Evolutionary conservation across 2,888 invertebrate genomes (phyloP), one percentile per base, ranked within the genome.

Genomic region (Neoaliturus tenellus): DNA sequence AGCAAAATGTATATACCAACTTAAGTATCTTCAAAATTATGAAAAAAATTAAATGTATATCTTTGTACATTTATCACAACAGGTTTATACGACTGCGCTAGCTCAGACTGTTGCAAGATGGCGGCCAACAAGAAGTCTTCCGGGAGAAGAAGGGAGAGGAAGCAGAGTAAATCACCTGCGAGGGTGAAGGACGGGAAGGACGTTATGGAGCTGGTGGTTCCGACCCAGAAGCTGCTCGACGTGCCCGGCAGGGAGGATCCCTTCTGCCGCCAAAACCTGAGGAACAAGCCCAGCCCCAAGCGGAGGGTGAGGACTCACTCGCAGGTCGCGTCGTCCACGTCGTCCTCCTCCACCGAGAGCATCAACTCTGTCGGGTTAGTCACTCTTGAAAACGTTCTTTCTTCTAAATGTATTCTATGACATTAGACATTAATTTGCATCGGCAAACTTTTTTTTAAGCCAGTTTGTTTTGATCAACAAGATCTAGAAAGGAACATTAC

Each of bases 61-160:
- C n/a, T n/a, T n/a, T n/a, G n/a, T n/a, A n/a, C n/a, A n/a, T n/a
- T n/a, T n/a, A n/a, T n/a, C n/a, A n/a, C n/a, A n/a, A n/a, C 44
- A 62, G 62, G 62, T 33, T 35, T 78, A 5, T 96, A 96, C 89
- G 96, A 96, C 90, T 95, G 95, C 89, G 95, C 95, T 3, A 95
- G 95, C 89, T 95, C 95, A 6, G 96, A 96, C 89, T 93, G 93
- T 86, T 91, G 93, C 85, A 89, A 93, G 92, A 87, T 92, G 92
- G 86, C 91, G 91, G 86, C 91, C 90, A 88, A 88, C 90, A 48
- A 88, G 87, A 80, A 88, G 86, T 51, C 88, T 25, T 90, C 93
- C 1, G 92, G 93, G 12, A 92, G 93, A 82, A 92, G 94, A 87
- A 93, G 93, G 89, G 93, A 94, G 23, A 93, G 94, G 85, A 92